Evolutionary conservation across 2,113 vertebrate genomes (phyloP).

Genomic region (Ciconia boyciana): DNA sequence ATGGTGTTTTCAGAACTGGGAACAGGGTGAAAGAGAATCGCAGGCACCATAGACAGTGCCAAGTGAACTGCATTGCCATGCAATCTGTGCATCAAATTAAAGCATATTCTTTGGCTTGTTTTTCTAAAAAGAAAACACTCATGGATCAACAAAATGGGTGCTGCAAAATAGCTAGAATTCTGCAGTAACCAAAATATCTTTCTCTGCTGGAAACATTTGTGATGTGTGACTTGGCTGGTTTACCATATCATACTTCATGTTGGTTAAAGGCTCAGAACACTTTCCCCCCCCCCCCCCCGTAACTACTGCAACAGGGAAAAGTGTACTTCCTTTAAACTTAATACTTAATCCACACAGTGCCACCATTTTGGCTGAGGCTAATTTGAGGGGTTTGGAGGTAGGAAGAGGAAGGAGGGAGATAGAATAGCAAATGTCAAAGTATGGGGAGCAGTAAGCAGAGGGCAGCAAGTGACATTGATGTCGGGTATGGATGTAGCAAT

Average conservation of each 20-base stretch:
- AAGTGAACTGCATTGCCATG: background rate
- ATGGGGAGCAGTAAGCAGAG: background rate
- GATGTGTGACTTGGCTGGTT: background rate
- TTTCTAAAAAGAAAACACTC: background rate
- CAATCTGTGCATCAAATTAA: background rate
- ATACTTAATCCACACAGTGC: background rate
- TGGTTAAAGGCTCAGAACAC: background rate
- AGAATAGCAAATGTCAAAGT: background rate
- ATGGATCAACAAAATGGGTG: background rate
- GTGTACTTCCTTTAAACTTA: background rate
- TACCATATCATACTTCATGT: background rate
- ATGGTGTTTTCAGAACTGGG: background rate
- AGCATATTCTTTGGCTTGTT: background rate
- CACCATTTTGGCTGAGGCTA: background rate
- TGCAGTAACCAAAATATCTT: background rate
- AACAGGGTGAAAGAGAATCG: background rate
- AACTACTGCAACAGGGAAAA: background rate
- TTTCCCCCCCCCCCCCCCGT: fast-evolving
- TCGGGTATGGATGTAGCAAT: background rate
- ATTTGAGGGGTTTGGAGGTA: background rate
- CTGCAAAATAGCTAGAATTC: background rate
- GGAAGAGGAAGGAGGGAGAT: background rate
- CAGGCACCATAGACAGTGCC: background rate
- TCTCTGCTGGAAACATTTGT: background rate
- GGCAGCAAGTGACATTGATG: background rate